phyloP scores from a whole-genome alignment of 2,888 invertebrate genomes.

The Perizoma flavofasciatum region DNA sequence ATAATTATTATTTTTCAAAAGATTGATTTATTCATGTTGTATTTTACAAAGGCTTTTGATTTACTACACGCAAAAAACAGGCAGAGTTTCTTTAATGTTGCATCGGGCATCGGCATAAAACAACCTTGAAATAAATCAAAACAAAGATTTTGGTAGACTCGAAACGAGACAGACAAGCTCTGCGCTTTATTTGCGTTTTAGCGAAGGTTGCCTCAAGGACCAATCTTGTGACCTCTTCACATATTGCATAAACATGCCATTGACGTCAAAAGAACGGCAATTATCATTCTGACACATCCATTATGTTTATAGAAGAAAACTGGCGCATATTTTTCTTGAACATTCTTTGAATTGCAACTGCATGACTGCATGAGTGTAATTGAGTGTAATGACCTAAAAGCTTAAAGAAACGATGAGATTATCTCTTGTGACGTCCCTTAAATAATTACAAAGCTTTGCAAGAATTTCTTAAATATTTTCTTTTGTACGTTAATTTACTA shows the following conservation, averaged over 20 bases:
- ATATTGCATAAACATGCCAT: slow-evolving; percentile 26
- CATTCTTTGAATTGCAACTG: slow-evolving; percentile 5
- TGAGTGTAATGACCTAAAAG: slow-evolving; percentile 13
- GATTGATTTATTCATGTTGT: slow-evolving; percentile 4
- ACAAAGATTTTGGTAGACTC: slow-evolving; percentile 13
- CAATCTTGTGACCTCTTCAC: slow-evolving; percentile 33
- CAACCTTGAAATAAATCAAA: slow-evolving; percentile 12
- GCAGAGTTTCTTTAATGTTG: no score
- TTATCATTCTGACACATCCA: slow-evolving; percentile 11
- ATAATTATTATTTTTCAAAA: slow-evolving; percentile 4
- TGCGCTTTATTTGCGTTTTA: slow-evolving; percentile 4
- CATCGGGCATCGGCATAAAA: neutral
- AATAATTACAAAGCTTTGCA: no score
- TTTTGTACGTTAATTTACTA: no score
- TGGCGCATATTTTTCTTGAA: neutral
- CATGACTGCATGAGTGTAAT: slow-evolving; percentile 1
- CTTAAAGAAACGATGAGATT: no score
- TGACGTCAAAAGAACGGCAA: slow-evolving; percentile 25
- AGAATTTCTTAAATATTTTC: no score
- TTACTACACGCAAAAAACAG: neutral
- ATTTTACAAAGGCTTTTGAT: slow-evolving; percentile 17
- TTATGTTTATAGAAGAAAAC: slow-evolving; percentile 5
- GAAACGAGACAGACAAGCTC: slow-evolving; percentile 8
- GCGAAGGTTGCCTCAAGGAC: slow-evolving; percentile 40
- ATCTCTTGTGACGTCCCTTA: no score